These are phyloP conservation scores for Pseudomyrmex cubaensis DNA, from an alignment of 1,140 invertebrate genomes.

Conservation along the genomic window DNA sequence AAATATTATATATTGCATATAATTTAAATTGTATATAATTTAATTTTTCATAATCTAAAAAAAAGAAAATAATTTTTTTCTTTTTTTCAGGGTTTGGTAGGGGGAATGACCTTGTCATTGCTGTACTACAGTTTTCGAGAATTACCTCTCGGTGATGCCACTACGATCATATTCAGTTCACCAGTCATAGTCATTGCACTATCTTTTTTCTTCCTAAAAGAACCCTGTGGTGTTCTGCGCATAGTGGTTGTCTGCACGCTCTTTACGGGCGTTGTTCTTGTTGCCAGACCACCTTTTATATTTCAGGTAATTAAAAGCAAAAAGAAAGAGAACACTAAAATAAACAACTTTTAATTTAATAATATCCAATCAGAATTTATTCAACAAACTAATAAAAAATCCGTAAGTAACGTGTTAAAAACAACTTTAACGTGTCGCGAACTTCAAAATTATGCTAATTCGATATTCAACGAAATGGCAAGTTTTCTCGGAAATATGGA, in stretches of 20 bases:
- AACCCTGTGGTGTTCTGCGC: slow-evolving; percentile 86
- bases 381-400: too few species aligned
- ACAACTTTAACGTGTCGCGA: too few species aligned
- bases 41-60: too few species aligned
- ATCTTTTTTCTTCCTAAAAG: slow-evolving; percentile 86
- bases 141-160: slow-evolving; percentile 86
- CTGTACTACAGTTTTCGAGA: slow-evolving; percentile 86
- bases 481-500: too few species aligned
- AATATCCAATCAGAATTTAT: too few species aligned
- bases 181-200: slow-evolving; percentile 86
- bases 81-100: slow-evolving; percentile 83
- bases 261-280: slow-evolving; percentile 85
- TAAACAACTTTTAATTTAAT: too few species aligned
- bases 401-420: too few species aligned
- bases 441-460: too few species aligned
- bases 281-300: slow-evolving; percentile 86
- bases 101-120: slow-evolving; percentile 84
- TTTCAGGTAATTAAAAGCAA: slow-evolving; percentile 79
- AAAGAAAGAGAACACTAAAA: not conserved
- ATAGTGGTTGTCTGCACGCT: slow-evolving; percentile 85
- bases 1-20: too few species aligned
- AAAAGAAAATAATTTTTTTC: not conserved
- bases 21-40: too few species aligned
- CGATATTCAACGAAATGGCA: too few species aligned
- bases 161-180: slow-evolving; percentile 87